These are phyloP conservation scores for Rugalucina vietnamica DNA, from an alignment of 2,888 invertebrate species.

Conservation along the genomic window DNA sequence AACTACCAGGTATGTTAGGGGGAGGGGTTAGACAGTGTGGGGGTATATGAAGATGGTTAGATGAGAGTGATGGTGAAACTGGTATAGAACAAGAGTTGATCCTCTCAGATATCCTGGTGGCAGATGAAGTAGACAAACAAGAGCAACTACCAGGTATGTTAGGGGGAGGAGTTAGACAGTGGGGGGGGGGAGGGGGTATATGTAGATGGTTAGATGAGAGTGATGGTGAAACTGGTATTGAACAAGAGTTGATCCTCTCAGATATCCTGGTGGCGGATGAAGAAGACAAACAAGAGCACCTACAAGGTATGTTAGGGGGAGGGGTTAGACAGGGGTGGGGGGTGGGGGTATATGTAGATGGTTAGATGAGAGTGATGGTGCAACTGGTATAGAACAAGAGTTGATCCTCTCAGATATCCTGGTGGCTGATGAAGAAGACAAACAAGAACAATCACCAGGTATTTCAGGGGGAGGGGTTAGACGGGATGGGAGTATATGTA, in stretches of 20 bases:
- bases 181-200: too few species aligned
- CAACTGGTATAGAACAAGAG: slow-evolving; percentile 62
- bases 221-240: slow-evolving; percentile 65
- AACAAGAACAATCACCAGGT: slow-evolving; percentile 43
- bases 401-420: slow-evolving; percentile 53
- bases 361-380: slow-evolving; percentile 65
- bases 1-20: slow-evolving; percentile 47
- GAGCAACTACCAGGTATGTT: slow-evolving; percentile 48
- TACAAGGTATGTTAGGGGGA: slow-evolving; percentile 28
- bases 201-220: slow-evolving; percentile 65
- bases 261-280: slow-evolving; percentile 45
- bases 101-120: slow-evolving; percentile 52
- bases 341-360: slow-evolving; percentile 47
- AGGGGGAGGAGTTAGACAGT: too few species aligned
- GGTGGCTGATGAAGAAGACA: slow-evolving; percentile 53
- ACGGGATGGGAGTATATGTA: too few species aligned
- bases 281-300: slow-evolving; percentile 40
- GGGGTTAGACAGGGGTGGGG: slow-evolving; percentile 4
- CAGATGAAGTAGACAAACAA: slow-evolving; percentile 27
- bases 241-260: slow-evolving; percentile 54
- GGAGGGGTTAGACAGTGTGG: too few species aligned
- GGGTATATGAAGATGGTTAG: slow-evolving; percentile 68
- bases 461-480: too few species aligned
- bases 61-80: slow-evolving; percentile 64
- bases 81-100: slow-evolving; percentile 61